phyloP scores from a whole-genome alignment of 2,888 invertebrate species.

The Cylloceria caligata region DNA sequence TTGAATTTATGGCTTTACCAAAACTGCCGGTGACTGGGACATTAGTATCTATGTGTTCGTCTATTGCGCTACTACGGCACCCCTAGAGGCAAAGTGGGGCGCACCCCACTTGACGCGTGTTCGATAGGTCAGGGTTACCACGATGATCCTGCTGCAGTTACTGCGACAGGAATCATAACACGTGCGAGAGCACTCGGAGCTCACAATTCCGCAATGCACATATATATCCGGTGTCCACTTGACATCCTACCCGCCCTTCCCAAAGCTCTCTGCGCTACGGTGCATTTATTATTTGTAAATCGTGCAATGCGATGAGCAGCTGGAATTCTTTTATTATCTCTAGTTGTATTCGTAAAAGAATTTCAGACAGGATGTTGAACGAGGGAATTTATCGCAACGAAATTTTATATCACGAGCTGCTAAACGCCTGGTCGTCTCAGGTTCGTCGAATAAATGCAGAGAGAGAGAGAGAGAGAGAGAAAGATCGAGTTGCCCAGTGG shows the following conservation, averaged over 20 bases:
- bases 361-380: conserved; percentile 13
- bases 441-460: neutral
- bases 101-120: conserved; percentile 29
- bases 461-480: too few species aligned
- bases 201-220: conserved; percentile 24
- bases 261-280: conserved; percentile 14
- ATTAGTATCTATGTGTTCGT: neutral
- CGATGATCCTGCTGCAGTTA: conserved; percentile 43
- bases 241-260: neutral
- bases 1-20: neutral
- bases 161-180: conserved; percentile 19
- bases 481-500: neutral
- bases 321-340: conserved; percentile 21
- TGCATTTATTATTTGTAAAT: neutral
- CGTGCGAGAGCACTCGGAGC: conserved; percentile 16
- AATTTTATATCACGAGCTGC: neutral
- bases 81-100: neutral
- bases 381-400: neutral
- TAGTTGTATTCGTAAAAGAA: neutral
- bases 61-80: neutral
- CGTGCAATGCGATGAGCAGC: neutral
- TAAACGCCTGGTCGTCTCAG: neutral
- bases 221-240: conserved; percentile 39
- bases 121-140: conserved; percentile 64
- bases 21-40: neutral